Percentiles rank a stretch among this genome's conserved stretches.
Conservation (phyloP, 2,797 vertebrate genomes). For the Gephyroberyx darwinii region DNA sequence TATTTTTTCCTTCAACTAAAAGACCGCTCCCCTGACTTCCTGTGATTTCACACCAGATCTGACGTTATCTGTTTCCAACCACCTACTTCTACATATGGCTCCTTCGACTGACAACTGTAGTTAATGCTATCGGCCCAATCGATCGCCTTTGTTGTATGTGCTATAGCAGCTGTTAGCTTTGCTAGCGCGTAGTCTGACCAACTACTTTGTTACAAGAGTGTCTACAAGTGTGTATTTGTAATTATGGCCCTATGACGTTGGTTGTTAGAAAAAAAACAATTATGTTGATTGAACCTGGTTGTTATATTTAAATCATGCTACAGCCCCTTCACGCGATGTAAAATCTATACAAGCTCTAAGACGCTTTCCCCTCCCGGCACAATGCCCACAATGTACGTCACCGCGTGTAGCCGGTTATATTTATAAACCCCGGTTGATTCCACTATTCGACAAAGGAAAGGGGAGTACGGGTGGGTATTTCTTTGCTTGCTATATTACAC, state of each 20-base stretch:
- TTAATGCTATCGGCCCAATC: conserved; percentile 23
- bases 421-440: conserved; percentile 64
- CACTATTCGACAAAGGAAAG: conserved; percentile 39
- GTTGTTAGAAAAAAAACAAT: conserved; percentile 27
- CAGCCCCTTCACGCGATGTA: conserved; percentile 31
- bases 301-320: conserved; percentile 23
- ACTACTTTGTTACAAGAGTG: conserved; percentile 50
- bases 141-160: conserved; percentile 66
- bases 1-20: not conserved
- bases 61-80: not conserved
- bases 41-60: not conserved
- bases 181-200: conserved; percentile 52
- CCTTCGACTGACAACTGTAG: not conserved
- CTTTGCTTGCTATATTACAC: not conserved
- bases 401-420: conserved; percentile 10
- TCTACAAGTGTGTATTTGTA: conserved; percentile 36
- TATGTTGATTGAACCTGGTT: conserved; percentile 15
- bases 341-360: conserved; percentile 31
- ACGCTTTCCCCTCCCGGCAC: conserved; percentile 13
- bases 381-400: conserved; percentile 71
- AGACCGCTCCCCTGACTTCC: not conserved
- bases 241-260: conserved; percentile 30
- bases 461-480: not conserved
- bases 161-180: conserved; percentile 50
- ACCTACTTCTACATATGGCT: not conserved